phyloP scores from a whole-genome alignment of 2,888 invertebrate genomes.

The Tinea trinotella region DNA sequence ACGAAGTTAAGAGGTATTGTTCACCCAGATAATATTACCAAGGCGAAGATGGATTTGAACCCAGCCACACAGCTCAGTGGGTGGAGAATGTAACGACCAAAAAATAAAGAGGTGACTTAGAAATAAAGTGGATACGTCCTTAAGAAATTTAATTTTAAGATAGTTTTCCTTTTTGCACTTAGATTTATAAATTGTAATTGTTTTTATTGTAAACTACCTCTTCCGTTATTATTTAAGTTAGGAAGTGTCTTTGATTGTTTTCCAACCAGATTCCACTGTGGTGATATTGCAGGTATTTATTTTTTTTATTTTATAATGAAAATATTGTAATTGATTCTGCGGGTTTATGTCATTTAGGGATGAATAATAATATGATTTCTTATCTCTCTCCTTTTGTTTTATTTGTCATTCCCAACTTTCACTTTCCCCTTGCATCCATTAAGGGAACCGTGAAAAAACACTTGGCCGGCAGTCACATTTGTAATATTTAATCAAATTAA shows the following conservation, averaged over 20 bases:
- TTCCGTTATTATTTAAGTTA: constrained; percentile 5
- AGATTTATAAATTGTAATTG: no score
- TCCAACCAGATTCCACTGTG: constrained; percentile 47
- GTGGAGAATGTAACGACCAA: constrained; percentile 28
- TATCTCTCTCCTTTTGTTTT: constrained; percentile 18
- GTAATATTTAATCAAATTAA: no score
- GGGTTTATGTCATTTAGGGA: not conserved
- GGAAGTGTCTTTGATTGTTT: constrained; percentile 12
- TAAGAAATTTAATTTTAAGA: not conserved
- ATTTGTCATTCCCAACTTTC: not conserved
- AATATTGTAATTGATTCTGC: not conserved
- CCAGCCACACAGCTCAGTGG: constrained; percentile 22
- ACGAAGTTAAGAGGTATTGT: constrained; percentile 56
- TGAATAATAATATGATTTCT: not conserved
- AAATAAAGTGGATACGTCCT: constrained; percentile 24
- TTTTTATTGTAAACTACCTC: constrained; percentile 7
- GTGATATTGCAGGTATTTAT: constrained; percentile 69
- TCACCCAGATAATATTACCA: not conserved
- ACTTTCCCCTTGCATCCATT: constrained; percentile 9
- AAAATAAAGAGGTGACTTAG: constrained; percentile 66
- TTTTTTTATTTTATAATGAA: constrained; percentile 41
- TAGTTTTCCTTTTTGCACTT: no score
- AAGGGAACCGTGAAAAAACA: no score
- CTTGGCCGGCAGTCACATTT: no score
- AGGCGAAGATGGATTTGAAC: not conserved